These are phyloP conservation scores for Drosophila lacertosa DNA, from an alignment of 1,140 invertebrate species.

Conservation along the genomic window DNA sequence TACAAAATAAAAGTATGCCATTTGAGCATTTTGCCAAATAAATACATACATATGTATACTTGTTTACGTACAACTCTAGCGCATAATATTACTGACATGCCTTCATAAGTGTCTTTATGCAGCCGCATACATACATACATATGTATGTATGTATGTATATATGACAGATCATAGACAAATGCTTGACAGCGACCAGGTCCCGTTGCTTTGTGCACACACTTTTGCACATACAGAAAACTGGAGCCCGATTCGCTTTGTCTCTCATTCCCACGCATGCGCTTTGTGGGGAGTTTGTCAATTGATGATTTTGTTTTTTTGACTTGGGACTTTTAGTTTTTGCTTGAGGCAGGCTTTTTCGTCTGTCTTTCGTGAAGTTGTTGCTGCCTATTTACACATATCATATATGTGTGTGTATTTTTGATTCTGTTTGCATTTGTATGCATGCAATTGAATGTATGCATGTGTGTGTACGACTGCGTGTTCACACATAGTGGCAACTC, in stretches of 20 bases:
- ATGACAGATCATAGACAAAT: slow-evolving; percentile 35
- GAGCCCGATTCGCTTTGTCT: slow-evolving; percentile 30
- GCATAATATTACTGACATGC: slow-evolving; percentile 1
- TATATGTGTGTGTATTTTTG: slow-evolving; percentile 3
- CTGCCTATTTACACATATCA: slow-evolving; percentile 16
- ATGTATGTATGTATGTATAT: background rate
- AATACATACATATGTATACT: background rate
- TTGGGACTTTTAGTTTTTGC: slow-evolving; percentile 74
- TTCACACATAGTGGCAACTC: slow-evolving; percentile 30
- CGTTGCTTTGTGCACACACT: slow-evolving; percentile 42
- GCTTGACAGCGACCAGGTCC: slow-evolving; percentile 17
- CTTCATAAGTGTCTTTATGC: background rate
- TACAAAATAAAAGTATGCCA: background rate
- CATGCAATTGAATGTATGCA: background rate
- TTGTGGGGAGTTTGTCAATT: slow-evolving; percentile 64
- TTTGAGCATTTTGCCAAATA: background rate
- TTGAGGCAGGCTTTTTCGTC: slow-evolving; percentile 66
- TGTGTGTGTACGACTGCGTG: no score
- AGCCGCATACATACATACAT: background rate
- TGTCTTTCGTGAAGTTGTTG: slow-evolving; percentile 29
- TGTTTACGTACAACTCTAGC: background rate
- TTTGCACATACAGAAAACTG: slow-evolving; percentile 45
- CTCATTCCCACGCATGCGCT: slow-evolving; percentile 69
- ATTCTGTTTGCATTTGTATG: background rate
- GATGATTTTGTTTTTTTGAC: slow-evolving; percentile 47